These are phyloP conservation scores for Abramis brama DNA, from an alignment of 2,113 vertebrate species.

Conservation along the genomic window DNA sequence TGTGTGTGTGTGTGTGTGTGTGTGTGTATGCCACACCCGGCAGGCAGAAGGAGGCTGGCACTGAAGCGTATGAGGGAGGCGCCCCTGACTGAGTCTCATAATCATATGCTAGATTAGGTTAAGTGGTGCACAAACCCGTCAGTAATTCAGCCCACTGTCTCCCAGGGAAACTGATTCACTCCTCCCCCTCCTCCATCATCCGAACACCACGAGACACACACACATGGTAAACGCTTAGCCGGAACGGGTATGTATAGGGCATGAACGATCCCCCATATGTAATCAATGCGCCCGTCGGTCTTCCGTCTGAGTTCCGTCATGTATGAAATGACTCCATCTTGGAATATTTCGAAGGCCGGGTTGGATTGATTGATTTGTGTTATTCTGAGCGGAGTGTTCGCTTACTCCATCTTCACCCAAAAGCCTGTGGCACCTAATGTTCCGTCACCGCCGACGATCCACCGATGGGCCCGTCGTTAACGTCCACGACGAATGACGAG, in stretches of 20 bases:
- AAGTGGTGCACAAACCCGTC: conserved; percentile 64
- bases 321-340: conserved; percentile 56
- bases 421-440: not conserved
- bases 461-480: not conserved
- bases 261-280: conserved; percentile 26
- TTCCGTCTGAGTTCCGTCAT: conserved; percentile 47
- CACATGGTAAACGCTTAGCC: conserved; percentile 28
- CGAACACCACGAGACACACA: conserved; percentile 41
- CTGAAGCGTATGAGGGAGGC: conserved; percentile 60
- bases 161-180: conserved; percentile 63
- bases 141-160: conserved; percentile 63
- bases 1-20: conserved; percentile 5
- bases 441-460: not conserved
- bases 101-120: conserved; percentile 68
- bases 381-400: conserved; percentile 43
- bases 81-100: conserved; percentile 62
- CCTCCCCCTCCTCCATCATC: conserved; percentile 55
- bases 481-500: not conserved
- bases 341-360: conserved; percentile 28
- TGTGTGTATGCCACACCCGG: conserved; percentile 50
- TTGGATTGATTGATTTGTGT: conserved; percentile 53
- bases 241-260: conserved; percentile 29
- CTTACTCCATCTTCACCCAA: conserved; percentile 47
- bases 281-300: conserved; percentile 49
- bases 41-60: conserved; percentile 56